Evolutionary conservation across 2,888 invertebrate species (phyloP), one percentile per base, ranked within the genome.

Genomic region (Stomorhina lunata): DNA sequence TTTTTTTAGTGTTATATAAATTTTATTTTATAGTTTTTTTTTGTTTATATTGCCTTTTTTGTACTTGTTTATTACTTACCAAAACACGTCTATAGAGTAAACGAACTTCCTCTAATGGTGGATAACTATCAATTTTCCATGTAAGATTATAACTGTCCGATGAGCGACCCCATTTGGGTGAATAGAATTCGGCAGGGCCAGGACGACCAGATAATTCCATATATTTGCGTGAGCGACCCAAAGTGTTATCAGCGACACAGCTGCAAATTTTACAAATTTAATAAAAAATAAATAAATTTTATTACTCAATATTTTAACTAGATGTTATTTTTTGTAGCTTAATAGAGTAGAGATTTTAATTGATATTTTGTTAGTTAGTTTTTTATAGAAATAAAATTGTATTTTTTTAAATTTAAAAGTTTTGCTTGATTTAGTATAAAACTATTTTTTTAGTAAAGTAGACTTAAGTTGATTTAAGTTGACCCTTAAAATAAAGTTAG

Each of bases 51-150:
- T 59, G 7, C n/a, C 12, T 37, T 29, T 48, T n/a, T n/a, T n/a
- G n/a, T n/a, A n/a, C n/a, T n/a, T n/a, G n/a, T n/a, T n/a, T n/a
- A n/a, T 15, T 37, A 88, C 90, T 90, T 85, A 95, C 95, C 91
- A 94, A 93, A 0, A 95, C 92, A 87, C 94, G 94, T 84, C 95
- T 91, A 87, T 95, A 95, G 9, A 95, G 92, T 66, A 95, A 92
- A 57, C 95, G 89, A 84, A 95, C 93, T 90, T 95, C 95, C 85
- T 94, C 94, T 20, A 95, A 91, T 63, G 94, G 94, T 37, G 95
- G 94, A 90, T 95, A 95, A 89, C 94, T 94, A 91, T 95, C 95
- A 65, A 95, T 94, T 80, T 93, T 92, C 93, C 95, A 95, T 84
- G 93, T 92, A 63, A 95, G 92, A 87, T 94, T 93, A 92, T 95